Evolutionary conservation across 2,888 invertebrate genomes (phyloP), one percentile per base, ranked within the genome.

Genomic region (Melanotus villosus): DNA sequence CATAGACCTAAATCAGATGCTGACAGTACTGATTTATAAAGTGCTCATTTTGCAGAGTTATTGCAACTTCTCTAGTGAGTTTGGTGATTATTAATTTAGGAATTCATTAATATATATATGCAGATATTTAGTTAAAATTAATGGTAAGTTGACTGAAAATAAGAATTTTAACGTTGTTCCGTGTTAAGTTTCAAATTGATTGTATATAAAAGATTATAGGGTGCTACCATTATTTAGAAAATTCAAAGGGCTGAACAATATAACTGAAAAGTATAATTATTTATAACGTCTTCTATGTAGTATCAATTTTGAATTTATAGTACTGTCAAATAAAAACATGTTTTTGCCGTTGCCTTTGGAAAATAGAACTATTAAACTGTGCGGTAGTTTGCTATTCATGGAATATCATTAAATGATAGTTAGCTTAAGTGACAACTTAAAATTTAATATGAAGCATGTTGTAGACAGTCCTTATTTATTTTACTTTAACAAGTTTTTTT

Each of bases 1-100:
- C 72, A 34, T 43, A 72, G 73, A 71, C 65, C 75, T 14, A 80
- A 79, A 70, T 68, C 77, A 5, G 79, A 79, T 32, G 68, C 76
- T 16, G 83, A 84, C 63, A 84, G 84, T 76, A 84, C 84, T 63
- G 82, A 84, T 75, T 81, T 84, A 75, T 84, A 79, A 80, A 79
- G 45, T 47, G 45, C 63, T 70, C 38, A 32, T 41, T 54, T 56
- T 16, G 12, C 14, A 19, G n/a, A 19, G 14, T 41, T 26, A 45
- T 50, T 68, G 32, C 59, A 75, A 60, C 52, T 70, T 67, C 71
- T 75, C 68, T 73, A 74, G 72, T 76, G 76, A 76, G 72, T 70
- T 72, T 73, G 73, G 73, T 76, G 69, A 72, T 76, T 66, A 70
- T 71, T 70, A 73, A 54, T 65, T 71, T 72, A 65, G 63, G 66